Conservation (phyloP, 2,888 invertebrate species). For the Leucophora obtusa region DNA sequence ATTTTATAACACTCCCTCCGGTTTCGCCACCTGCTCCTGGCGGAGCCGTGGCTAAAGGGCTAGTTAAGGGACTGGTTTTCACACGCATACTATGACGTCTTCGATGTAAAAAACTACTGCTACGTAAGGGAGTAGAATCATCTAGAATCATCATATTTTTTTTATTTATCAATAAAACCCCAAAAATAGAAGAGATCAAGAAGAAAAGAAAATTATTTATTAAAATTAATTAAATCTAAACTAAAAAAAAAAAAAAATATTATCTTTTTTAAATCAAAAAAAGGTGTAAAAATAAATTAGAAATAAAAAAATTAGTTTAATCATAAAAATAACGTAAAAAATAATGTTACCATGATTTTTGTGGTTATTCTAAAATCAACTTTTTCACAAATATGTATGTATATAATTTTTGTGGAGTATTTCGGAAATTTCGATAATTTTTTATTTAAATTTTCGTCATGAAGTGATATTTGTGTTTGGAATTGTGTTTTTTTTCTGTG, state of each 20-base stretch:
- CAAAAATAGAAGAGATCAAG: conserved; percentile 45
- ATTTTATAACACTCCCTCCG: conserved; percentile 71
- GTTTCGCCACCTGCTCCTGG: conserved; percentile 15
- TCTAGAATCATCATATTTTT: conserved; percentile 41
- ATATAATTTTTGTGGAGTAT: background rate
- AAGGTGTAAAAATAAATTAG: conserved; percentile 5
- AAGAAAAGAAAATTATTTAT: conserved; percentile 37
- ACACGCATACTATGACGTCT: conserved; percentile 69
- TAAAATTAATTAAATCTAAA: background rate
- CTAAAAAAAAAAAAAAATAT: background rate
- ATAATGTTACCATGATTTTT: conserved; percentile 9
- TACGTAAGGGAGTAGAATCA: conserved; percentile 50
- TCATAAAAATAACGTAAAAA: background rate
- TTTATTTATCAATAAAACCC: conserved; percentile 5
- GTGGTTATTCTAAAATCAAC: background rate
- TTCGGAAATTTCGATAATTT: background rate
- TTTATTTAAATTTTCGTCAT: background rate
- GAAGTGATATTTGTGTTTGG: background rate
- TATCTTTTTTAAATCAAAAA: conserved; percentile 7
- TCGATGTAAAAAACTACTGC: conserved; percentile 56
- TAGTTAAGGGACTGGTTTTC: conserved; percentile 75
- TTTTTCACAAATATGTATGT: background rate
- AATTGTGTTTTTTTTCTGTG: background rate
- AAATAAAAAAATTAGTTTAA: conserved; percentile 11
- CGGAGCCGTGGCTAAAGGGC: conserved; percentile 66